Percentiles rank a stretch among this genome's conserved stretches.
phyloP scores from a whole-genome alignment of 2,888 invertebrate genomes.

The Xestia ashworthii region DNA sequence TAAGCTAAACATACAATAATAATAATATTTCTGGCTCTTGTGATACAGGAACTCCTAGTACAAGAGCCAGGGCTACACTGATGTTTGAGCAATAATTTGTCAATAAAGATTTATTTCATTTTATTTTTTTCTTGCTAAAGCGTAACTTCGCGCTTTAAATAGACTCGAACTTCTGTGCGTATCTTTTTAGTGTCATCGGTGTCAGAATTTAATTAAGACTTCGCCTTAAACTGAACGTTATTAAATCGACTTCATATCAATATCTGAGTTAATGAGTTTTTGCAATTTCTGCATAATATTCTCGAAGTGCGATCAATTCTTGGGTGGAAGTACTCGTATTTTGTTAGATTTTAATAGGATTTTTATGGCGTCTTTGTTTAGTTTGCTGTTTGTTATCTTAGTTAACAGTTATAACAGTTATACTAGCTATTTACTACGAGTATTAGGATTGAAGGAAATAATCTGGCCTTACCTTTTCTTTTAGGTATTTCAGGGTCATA shows the following conservation, averaged over 20 bases:
- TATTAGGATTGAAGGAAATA: not conserved
- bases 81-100: no score
- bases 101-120: no score
- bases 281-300: slow-evolving; percentile 52
- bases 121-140: no score
- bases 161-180: slow-evolving; percentile 1
- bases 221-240: slow-evolving; percentile 45
- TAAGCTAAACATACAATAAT: no score
- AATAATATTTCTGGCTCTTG: no score
- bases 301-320: slow-evolving; percentile 21
- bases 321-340: slow-evolving; percentile 31
- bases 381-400: not conserved
- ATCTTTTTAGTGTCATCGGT: not conserved
- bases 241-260: slow-evolving; percentile 48
- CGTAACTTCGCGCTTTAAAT: not conserved
- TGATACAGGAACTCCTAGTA: no score
- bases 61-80: no score
- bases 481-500: not conserved
- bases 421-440: not conserved
- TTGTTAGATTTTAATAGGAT: slow-evolving; percentile 5
- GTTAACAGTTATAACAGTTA: not conserved
- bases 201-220: slow-evolving; percentile 80
- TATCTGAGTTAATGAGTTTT: slow-evolving; percentile 51
- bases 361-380: not conserved
- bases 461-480: not conserved